Base-by-base conservation (phyloP, 1,140 invertebrate species). In the Hestina assimilis region DNA sequence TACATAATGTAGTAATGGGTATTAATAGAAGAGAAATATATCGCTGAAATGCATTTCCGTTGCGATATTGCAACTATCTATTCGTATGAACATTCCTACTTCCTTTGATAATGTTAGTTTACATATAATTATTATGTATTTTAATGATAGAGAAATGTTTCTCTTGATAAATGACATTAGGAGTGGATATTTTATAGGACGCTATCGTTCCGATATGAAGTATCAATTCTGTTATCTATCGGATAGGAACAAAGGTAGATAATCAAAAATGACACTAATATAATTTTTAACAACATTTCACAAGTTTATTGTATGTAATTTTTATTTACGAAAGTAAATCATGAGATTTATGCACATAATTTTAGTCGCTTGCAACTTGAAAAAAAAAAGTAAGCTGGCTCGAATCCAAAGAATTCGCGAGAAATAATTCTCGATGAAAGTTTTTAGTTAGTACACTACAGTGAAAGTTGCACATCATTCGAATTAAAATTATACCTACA, bases 391-490 rank as follows among this genome's bases (percentile, higher is more conserved):
- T n/a, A n/a, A 17, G 33, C 6, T 56, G 54, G 54, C 31, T 21
- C 28, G 23, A 20, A 19, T 47, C 54, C 54, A 56, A 31, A 41
- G 42, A 48, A 48, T 47, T 40, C 20, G 23, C 17, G 14, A 41
- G 19, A 48, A 48, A 57, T 28, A 31, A n/a, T n/a, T 38, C 41
- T 47, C 12, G 19, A 40, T 48, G 38, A 48, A 47, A 57, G 46
- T 48, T 46, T 57, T 55, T 21, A 9, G 28, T 51, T 46, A 33
- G 42, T 21, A 51, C 14, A 29, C 8, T 19, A 38, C 26, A 33
- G 47, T 45, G 56, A 59, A 52, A 52, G 48, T 41, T 51, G 48
- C 29, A 43, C 42, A 41, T 29, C 26, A 57, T 57, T 35, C 52
- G 28, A 38, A 57, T 57, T 48, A 57, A 57, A 47, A 56, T 47